phyloP scores from a whole-genome alignment of 2,113 vertebrate genomes.

The Caretta caretta region DNA sequence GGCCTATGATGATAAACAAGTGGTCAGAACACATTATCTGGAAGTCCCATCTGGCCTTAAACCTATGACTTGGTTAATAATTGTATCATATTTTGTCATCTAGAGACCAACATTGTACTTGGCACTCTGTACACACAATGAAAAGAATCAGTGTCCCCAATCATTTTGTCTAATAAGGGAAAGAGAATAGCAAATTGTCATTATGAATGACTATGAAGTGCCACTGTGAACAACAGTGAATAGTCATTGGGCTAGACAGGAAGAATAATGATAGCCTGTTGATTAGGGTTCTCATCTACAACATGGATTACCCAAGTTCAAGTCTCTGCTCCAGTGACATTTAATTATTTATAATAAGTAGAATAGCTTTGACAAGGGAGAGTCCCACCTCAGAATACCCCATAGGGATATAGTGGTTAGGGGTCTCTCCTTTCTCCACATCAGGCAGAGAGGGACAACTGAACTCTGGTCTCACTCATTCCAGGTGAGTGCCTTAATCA shows the following conservation, averaged over 20 bases:
- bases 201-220: not conserved
- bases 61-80: not conserved
- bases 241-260: not conserved
- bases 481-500: not conserved
- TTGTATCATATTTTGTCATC: not conserved
- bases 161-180: not conserved
- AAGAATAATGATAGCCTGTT: not conserved
- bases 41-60: not conserved
- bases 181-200: not conserved
- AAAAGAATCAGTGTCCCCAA: not conserved
- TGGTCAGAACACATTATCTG: not conserved
- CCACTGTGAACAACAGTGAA: not conserved
- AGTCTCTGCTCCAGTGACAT: no score
- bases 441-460: not conserved
- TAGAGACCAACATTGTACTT: not conserved
- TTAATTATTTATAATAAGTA: not conserved
- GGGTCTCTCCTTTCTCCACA: not conserved
- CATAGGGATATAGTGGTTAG: no score
- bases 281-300: not conserved
- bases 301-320: not conserved
- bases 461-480: not conserved
- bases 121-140: not conserved
- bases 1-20: not conserved
- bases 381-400: not conserved
- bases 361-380: not conserved